Evolutionary conservation across 2,113 vertebrate species (phyloP).

Genomic region (Zapus hudsonius): DNA sequence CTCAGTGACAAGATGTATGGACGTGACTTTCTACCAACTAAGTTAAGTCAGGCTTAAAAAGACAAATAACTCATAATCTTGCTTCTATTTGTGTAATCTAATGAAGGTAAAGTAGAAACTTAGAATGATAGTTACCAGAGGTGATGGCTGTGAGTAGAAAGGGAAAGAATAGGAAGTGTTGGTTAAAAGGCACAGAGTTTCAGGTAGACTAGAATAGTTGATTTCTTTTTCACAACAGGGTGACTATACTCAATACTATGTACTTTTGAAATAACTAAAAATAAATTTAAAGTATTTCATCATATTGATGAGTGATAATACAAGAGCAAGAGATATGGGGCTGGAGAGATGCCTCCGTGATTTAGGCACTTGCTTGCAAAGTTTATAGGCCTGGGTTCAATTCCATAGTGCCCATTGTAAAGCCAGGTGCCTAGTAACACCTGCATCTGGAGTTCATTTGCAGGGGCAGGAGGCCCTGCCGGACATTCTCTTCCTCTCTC

Average conservation of each 20-base stretch:
- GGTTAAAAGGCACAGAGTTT: neutral
- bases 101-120: neutral
- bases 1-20: neutral
- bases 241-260: neutral
- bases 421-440: too few relatives aligned
- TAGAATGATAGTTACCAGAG: neutral
- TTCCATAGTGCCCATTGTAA: too few relatives aligned
- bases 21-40: neutral
- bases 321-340: neutral
- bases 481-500: too few relatives aligned
- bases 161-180: neutral
- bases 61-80: neutral
- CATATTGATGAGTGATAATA: neutral
- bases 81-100: neutral
- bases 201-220: neutral
- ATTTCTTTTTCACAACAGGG: neutral
- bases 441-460: too few relatives aligned
- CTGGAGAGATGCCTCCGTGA: too few relatives aligned
- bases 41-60: neutral
- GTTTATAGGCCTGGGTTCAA: too few relatives aligned
- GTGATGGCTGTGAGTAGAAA: accelerated
- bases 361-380: too few relatives aligned
- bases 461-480: too few relatives aligned
- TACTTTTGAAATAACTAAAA: neutral
- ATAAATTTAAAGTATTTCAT: neutral